These are phyloP conservation scores for Percopsis transmontana DNA, from an alignment of 2,113 vertebrate species.

Conservation along the genomic window DNA sequence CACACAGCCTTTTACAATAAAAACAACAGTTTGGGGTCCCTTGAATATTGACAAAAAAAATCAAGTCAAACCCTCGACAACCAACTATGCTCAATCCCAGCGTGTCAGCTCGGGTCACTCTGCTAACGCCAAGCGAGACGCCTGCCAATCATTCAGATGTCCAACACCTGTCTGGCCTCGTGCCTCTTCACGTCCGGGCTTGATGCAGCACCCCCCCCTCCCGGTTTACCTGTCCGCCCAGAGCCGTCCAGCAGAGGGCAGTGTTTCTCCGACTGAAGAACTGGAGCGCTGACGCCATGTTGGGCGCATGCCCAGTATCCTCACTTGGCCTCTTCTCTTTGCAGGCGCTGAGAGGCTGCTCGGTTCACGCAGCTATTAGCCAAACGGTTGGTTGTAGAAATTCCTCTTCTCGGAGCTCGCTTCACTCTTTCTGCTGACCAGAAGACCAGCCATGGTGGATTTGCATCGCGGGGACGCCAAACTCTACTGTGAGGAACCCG, in stretches of 20 bases:
- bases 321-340: slow-evolving; percentile 63
- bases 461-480: background rate
- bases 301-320: slow-evolving; percentile 66
- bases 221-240: background rate
- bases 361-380: slow-evolving; percentile 37
- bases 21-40: slow-evolving; percentile 45
- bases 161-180: slow-evolving; percentile 40
- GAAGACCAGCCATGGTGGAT: slow-evolving; percentile 5
- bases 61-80: slow-evolving; percentile 8
- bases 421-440: slow-evolving; percentile 23
- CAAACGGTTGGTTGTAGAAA: slow-evolving; percentile 33
- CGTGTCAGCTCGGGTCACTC: background rate
- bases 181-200: no score
- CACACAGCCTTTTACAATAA: slow-evolving; percentile 39
- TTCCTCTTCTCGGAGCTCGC: slow-evolving; percentile 24
- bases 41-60: slow-evolving; percentile 14
- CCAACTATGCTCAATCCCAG: slow-evolving; percentile 18
- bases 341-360: slow-evolving; percentile 55
- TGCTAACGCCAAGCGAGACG: background rate
- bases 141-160: slow-evolving; percentile 44
- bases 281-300: background rate
- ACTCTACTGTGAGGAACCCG: slow-evolving; percentile 4
- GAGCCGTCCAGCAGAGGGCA: slow-evolving; percentile 41
- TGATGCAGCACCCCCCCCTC: no score
- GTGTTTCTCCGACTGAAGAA: slow-evolving; percentile 10